phyloP scores from a whole-genome alignment of 2,797 vertebrate genomes.

The Pseudochromis fuscus region DNA sequence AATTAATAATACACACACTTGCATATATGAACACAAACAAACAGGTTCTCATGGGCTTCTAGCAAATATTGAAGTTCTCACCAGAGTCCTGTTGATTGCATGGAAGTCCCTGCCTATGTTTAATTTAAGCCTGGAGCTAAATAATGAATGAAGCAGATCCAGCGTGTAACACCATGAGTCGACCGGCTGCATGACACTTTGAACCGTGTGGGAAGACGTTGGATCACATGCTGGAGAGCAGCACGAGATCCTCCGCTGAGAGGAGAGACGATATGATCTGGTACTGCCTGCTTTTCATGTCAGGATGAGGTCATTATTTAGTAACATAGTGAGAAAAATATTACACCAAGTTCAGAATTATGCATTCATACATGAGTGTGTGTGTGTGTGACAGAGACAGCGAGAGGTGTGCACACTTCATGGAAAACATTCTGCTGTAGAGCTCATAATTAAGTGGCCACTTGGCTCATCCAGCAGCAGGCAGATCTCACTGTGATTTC shows the following conservation, averaged over 20 bases:
- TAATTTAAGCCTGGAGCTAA: slow-evolving; percentile 46
- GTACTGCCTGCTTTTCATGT: slow-evolving; percentile 12
- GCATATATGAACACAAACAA: neutral
- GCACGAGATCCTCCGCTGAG: slow-evolving; percentile 6
- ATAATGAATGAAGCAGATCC: slow-evolving; percentile 52
- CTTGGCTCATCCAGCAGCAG: slow-evolving; percentile 15
- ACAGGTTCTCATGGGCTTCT: slow-evolving; percentile 9
- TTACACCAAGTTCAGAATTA: slow-evolving; percentile 7
- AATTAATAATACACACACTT: neutral
- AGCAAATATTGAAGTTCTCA: slow-evolving; percentile 28
- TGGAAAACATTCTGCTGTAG: slow-evolving; percentile 4
- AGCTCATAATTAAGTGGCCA: slow-evolving; percentile 33
- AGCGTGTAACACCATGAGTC: slow-evolving; percentile 26
- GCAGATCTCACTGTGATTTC: neutral
- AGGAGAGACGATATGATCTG: neutral
- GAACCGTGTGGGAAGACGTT: slow-evolving; percentile 24
- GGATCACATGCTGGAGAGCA: slow-evolving; percentile 14
- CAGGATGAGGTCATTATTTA: slow-evolving; percentile 28
- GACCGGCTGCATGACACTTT: slow-evolving; percentile 13
- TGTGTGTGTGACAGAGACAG: neutral
- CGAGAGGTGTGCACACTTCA: neutral
- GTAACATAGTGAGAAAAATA: slow-evolving; percentile 22
- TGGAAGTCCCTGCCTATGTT: slow-evolving; percentile 28
- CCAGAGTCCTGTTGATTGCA: slow-evolving; percentile 33
- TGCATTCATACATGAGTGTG: neutral